Evolutionary conservation across 2,797 vertebrate species (phyloP), one percentile per base, ranked within the genome.

Genomic region (Gymnocypris eckloni): DNA sequence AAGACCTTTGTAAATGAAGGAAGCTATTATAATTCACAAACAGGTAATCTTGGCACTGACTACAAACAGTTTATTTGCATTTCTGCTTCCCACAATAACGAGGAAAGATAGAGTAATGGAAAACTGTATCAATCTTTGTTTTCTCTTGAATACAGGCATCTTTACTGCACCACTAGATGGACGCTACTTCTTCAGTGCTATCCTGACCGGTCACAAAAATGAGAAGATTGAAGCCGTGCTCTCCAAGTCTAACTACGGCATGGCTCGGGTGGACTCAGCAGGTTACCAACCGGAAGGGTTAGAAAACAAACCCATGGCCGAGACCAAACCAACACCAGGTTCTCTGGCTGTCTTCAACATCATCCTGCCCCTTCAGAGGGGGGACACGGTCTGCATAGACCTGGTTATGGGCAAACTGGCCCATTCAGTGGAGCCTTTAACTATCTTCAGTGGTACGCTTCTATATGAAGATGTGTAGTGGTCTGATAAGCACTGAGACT

Each of bases 191-290:
- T 96, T 99, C 91, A 99, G 97, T 0, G 97, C 95, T 0, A 91
- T 98, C 89, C 92, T 98, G 88, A 99, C 97, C 0, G 98, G 98
- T 15, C 95, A 98, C 87, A 95, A 94, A 84, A 96, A 97, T 0
- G 96, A 97, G 82, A 97, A 97, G 90, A 95, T 99, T 2, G 98
- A 99, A 94, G 98, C 98, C 0, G 98, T 99, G 7, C 94, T 99
- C 73, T 98, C 98, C 0, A 97, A 95, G 89, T 98, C 97, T 4
- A 98, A 97, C 93, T 94, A 94, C 12, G 97, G 97, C 48, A 95
- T 98, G 87, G 97, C 97, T 0, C 96, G 98, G 11, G 96, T 96
- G 48, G 97, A 99, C 93, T 99, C 98, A 0, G 97, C 95, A 0
- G 98, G 98, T 0, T 98, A 97, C 87, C 97, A 99, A 90, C 97